These are phyloP conservation scores for Drosophila mayaguana DNA, from an alignment of 2,888 invertebrate species.

Conservation along the genomic window DNA sequence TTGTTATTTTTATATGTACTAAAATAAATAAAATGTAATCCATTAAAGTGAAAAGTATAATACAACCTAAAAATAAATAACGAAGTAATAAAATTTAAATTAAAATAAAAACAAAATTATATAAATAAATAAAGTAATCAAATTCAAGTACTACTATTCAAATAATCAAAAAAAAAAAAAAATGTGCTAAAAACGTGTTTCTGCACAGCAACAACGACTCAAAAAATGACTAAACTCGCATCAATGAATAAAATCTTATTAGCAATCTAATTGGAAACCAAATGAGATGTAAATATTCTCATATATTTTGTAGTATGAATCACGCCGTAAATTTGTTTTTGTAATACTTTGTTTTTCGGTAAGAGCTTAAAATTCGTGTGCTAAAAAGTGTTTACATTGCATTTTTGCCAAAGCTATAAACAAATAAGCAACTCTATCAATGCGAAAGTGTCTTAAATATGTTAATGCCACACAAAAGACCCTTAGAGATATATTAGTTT, in stretches of 20 bases:
- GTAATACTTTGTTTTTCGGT: background rate
- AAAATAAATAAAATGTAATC: background rate
- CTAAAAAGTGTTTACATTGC: constrained; percentile 14
- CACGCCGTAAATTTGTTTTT: background rate
- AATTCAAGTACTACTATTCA: too few relatives aligned
- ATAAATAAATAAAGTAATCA: too few relatives aligned
- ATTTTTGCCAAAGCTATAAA: constrained; percentile 4
- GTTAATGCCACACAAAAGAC: constrained; percentile 19
- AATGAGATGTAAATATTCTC: constrained; percentile 5
- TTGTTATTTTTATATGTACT: background rate
- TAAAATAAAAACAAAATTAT: too few relatives aligned
- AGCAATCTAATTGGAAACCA: background rate
- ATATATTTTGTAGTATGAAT: constrained; percentile 1
- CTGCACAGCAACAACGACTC: too few relatives aligned
- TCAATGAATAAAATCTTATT: background rate
- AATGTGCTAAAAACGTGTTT: constrained; percentile 1
- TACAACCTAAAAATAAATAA: background rate
- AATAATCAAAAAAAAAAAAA: too few relatives aligned
- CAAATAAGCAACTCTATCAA: constrained; percentile 12
- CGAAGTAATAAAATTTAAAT: too few relatives aligned
- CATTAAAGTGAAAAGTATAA: background rate
- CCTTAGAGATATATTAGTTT: background rate
- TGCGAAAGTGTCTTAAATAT: constrained; percentile 14
- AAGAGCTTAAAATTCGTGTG: background rate
- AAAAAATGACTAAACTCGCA: background rate